Percentiles rank a stretch among this genome's conserved stretches.
These are phyloP conservation scores for Acrossocheilus fasciatus DNA, from an alignment of 2,797 vertebrate species.

Conservation along the genomic window DNA sequence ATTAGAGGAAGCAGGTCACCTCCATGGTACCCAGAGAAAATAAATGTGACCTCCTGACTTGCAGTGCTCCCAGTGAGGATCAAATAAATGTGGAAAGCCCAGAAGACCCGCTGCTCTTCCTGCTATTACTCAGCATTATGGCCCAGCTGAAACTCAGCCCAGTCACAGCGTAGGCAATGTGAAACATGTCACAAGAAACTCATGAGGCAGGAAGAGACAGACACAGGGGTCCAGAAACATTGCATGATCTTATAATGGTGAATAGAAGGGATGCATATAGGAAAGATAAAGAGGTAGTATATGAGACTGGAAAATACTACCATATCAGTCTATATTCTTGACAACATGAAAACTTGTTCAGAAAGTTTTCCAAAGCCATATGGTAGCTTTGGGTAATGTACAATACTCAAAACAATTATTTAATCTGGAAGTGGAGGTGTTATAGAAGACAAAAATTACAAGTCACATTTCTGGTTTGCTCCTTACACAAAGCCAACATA, in stretches of 20 bases:
- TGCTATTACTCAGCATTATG: slow-evolving; percentile 51
- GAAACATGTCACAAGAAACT: slow-evolving; percentile 29
- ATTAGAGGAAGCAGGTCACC: slow-evolving; percentile 48
- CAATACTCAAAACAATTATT: not conserved
- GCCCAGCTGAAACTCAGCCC: slow-evolving; percentile 15
- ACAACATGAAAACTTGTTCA: not conserved
- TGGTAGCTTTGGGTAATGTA: not conserved
- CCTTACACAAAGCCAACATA: not conserved
- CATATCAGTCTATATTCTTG: not conserved
- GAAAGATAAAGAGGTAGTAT: not conserved
- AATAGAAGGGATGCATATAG: slow-evolving; percentile 7
- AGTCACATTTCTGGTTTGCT: not conserved
- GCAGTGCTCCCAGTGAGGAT: slow-evolving; percentile 16
- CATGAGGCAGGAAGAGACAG: slow-evolving; percentile 25
- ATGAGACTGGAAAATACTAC: slow-evolving; percentile 5
- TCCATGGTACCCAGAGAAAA: slow-evolving; percentile 47
- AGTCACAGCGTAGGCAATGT: slow-evolving; percentile 23
- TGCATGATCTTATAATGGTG: not conserved
- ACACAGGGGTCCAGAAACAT: slow-evolving; percentile 21
- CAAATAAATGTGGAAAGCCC: slow-evolving; percentile 46
- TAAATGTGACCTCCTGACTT: slow-evolving; percentile 46
- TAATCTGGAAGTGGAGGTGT: not conserved
- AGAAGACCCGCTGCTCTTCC: slow-evolving; percentile 38
- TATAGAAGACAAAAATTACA: not conserved
- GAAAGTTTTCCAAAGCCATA: not conserved